Conservation (phyloP, 1,140 invertebrate genomes). For the Thaumatotibia leucotreta region DNA sequence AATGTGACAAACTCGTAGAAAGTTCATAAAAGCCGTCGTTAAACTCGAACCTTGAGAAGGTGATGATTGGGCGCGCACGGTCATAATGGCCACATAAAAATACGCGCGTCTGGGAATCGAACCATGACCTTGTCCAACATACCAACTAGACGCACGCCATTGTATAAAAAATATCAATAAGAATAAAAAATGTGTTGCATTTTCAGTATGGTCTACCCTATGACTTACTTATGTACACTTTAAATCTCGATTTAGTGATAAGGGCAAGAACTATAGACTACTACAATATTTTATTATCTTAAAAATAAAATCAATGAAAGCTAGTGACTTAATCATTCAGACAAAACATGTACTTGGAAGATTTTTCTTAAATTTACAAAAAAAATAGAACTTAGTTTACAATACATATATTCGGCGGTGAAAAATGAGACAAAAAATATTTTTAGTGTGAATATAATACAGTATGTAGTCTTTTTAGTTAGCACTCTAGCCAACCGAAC, state of each 20-base stretch:
- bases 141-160: not conserved
- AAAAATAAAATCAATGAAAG: too few species aligned
- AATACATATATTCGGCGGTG: not conserved
- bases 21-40: not conserved
- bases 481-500: not conserved
- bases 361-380: too few species aligned
- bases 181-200: too few species aligned
- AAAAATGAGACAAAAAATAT: not conserved
- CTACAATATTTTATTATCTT: too few species aligned
- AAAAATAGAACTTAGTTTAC: not conserved
- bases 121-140: not conserved
- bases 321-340: too few species aligned
- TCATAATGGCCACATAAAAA: not conserved
- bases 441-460: not conserved
- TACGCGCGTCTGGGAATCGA: slow-evolving; percentile 8
- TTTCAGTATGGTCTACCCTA: too few species aligned
- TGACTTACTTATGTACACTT: too few species aligned
- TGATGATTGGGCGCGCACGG: not conserved
- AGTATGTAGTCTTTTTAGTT: not conserved
- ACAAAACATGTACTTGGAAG: too few species aligned
- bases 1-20: not conserved
- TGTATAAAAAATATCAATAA: not conserved
- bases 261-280: too few species aligned
- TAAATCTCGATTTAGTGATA: too few species aligned
- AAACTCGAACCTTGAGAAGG: not conserved